Evolutionary conservation across 2,888 invertebrate species (phyloP), one percentile per base, ranked within the genome.

Genomic region (Agrochola circellaris): DNA sequence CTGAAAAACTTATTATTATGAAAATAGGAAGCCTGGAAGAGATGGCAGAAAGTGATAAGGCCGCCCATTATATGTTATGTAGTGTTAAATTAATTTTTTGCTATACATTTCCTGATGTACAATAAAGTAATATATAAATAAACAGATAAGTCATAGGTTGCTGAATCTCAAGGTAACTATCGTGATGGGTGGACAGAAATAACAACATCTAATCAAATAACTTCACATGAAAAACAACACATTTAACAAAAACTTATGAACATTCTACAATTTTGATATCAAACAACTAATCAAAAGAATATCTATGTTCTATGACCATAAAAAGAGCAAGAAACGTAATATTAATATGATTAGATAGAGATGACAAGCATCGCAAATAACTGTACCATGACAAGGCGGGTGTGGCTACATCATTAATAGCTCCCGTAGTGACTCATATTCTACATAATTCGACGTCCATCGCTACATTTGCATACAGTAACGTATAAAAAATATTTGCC

Each of bases 361-460:
- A 82, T 26, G 62, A 34, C 15, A 65, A 70, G 45, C 67, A 66
- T 72, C 58, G 42, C 62, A 61, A 72, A 83, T 83, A 86, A 86
- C 79, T 83, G 79, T 83, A 73, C 48, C 61, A 78, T 74, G 64
- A 74, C 83, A 56, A 51, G 45, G 38, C 2, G 74, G 86, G 83
- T 74, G 83, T 83, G 83, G 79, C 73, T 17, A 38, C 26, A 70
- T 65, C 30, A 77, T 38, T 66, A 85, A 75, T 61, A 82, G 73
- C 77, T 86, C 73, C 82, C 73, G 74, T 48, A 78, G 72, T 86
- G 86, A 83, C 68, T 83, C 79, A 83, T 64, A 70, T 72, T n/a
- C 23, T 38, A 67, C 69, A 60, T 51, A 70, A 68, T 70, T 75
- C 78, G 58, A 38, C 15, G 38, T 72, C 23, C 83, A 83, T 69